A percentile compares a stretch with the other conserved stretches of the same genome.
Evolutionary conservation across 2,113 vertebrate genomes (phyloP).

Genomic region (Nothocercus julius): DNA sequence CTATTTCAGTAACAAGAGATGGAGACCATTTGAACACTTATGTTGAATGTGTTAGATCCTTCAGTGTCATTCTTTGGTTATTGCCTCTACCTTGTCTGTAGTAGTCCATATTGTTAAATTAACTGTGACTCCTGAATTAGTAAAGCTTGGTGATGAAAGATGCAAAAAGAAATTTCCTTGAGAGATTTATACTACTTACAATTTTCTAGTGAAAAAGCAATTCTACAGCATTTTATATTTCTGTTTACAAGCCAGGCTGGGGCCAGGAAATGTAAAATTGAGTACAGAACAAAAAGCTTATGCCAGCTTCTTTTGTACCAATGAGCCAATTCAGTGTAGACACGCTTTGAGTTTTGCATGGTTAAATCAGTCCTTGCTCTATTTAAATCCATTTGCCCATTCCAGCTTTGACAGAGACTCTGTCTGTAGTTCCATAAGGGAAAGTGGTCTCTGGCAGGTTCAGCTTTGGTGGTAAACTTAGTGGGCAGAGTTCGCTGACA

Average conservation of each 20-base stretch:
- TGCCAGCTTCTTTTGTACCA: background rate
- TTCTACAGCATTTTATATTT: slow-evolving; percentile 3
- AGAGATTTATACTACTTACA: background rate
- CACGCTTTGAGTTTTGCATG: background rate
- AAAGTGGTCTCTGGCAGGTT: slow-evolving; percentile 11
- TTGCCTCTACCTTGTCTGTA: background rate
- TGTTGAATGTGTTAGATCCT: background rate
- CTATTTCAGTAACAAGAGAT: background rate
- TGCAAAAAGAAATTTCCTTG: background rate
- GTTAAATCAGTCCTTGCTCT: background rate
- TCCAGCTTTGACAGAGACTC: background rate
- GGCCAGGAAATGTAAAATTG: slow-evolving; percentile 10
- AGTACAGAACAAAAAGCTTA: background rate
- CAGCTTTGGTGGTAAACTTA: background rate
- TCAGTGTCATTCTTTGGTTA: no score
- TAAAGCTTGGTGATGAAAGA: background rate
- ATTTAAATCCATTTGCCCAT: background rate
- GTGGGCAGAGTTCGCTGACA: background rate
- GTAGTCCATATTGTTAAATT: background rate
- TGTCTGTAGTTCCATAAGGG: background rate
- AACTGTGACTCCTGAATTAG: background rate
- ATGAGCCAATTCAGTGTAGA: background rate
- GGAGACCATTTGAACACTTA: background rate
- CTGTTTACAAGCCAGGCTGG: background rate
- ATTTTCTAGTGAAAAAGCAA: background rate